Evolutionary conservation across 2,113 vertebrate species (phyloP).

Genomic region (Phrynosoma platyrhinos): DNA sequence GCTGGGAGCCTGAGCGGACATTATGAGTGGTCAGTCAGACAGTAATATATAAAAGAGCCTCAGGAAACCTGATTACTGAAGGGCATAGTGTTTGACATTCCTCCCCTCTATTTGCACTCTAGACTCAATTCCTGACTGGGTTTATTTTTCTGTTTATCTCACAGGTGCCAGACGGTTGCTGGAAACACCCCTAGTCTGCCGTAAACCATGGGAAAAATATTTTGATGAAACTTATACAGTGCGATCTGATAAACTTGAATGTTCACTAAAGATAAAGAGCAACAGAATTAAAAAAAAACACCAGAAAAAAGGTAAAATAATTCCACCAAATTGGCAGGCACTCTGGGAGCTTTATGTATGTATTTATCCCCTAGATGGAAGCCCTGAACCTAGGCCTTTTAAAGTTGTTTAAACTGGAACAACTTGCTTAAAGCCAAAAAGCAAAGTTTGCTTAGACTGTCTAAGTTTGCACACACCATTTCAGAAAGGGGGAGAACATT

Average conservation of each 20-base stretch:
- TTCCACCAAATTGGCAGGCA: conserved; percentile 35
- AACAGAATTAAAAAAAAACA: not conserved
- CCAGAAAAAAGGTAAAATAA: conserved; percentile 31
- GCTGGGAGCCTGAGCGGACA: conserved; percentile 46
- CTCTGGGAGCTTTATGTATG: conserved; percentile 20
- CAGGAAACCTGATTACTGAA: conserved; percentile 63
- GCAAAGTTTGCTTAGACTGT: conserved; percentile 12
- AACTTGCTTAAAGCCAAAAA: conserved; percentile 16
- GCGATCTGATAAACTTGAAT: conserved; percentile 4
- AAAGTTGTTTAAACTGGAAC: conserved; percentile 41
- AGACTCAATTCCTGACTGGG: conserved; percentile 54
- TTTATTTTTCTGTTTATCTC: conserved; percentile 63
- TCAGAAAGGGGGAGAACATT: not conserved
- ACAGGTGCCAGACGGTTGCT: conserved; percentile 6
- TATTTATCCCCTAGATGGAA: conserved; percentile 31
- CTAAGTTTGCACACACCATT: not conserved
- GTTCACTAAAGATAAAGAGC: not conserved
- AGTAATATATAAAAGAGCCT: conserved; percentile 49
- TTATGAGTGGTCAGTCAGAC: conserved; percentile 34
- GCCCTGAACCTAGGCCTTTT: not conserved
- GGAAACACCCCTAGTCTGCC: conserved; percentile 7
- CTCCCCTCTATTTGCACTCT: conserved; percentile 64
- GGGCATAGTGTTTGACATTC: conserved; percentile 61
- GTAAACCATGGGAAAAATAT: conserved; percentile 18
- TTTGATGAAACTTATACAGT: conserved; percentile 14